A percentile compares a stretch with the other conserved stretches of the same genome.
Evolutionary conservation across 2,888 invertebrate species (phyloP).

Genomic region (Pimpla rufipes): DNA sequence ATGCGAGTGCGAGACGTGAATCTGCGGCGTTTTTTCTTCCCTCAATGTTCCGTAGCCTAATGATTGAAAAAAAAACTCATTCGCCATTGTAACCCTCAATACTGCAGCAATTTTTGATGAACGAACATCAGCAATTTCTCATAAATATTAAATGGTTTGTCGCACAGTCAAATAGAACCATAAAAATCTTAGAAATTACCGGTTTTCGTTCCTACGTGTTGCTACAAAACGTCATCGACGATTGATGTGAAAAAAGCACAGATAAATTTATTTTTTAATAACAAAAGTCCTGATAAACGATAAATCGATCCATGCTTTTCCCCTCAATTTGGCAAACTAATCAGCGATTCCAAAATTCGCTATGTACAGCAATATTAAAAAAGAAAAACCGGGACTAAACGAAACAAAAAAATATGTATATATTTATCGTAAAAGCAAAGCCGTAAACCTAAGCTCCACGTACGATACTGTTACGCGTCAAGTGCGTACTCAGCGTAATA

Average conservation of each 20-base stretch:
- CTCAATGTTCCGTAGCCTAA: constrained; percentile 91
- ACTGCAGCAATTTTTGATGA: background rate
- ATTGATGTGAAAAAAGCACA: constrained; percentile 4
- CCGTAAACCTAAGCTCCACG: constrained; percentile 51
- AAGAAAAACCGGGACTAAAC: constrained; percentile 54
- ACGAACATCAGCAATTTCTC: constrained; percentile 30
- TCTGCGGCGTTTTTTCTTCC: constrained; percentile 88
- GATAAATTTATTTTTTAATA: constrained; percentile 26
- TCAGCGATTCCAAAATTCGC: constrained; percentile 34
- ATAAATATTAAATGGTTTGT: background rate
- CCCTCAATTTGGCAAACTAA: constrained; percentile 15
- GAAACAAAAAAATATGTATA: constrained; percentile 29
- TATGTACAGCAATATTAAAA: constrained; percentile 40
- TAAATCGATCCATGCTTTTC: constrained; percentile 2
- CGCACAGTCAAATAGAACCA: background rate
- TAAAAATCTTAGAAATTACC: constrained; percentile 30
- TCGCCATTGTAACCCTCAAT: background rate
- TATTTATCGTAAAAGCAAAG: constrained; percentile 49
- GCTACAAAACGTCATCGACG: constrained; percentile 1
- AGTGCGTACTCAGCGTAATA: constrained; percentile 33
- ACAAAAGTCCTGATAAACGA: background rate
- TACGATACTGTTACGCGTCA: constrained; percentile 44
- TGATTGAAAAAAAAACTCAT: background rate
- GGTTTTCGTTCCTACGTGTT: constrained; percentile 36
- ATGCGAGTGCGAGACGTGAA: constrained; percentile 82